phyloP scores from a whole-genome alignment of 2,113 vertebrate species.

The Stegostoma tigrinum region DNA sequence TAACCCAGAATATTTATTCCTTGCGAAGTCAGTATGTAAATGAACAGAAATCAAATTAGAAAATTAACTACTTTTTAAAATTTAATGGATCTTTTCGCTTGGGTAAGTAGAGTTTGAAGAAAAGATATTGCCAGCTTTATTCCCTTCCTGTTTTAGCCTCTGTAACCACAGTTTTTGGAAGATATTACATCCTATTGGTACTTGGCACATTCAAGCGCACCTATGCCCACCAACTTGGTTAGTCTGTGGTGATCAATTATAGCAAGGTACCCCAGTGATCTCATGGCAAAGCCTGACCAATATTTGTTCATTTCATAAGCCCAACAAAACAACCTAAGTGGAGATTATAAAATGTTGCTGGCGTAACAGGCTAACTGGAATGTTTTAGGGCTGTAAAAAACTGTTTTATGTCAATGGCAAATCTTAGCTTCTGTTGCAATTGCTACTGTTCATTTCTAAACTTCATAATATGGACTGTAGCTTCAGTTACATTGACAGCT shows the following conservation, averaged over 20 bases:
- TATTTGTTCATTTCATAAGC: not conserved
- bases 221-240: not conserved
- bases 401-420: not conserved
- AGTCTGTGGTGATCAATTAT: not conserved
- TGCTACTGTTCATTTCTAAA: not conserved
- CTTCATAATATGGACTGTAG: too few species aligned
- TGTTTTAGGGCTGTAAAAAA: not conserved
- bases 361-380: not conserved
- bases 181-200: not conserved
- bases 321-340: not conserved
- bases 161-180: not conserved
- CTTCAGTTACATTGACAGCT: not conserved
- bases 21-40: not conserved
- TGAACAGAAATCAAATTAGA: not conserved
- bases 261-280: not conserved
- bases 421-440: not conserved
- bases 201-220: not conserved
- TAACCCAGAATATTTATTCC: not conserved
- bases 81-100: not conserved
- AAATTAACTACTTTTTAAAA: not conserved
- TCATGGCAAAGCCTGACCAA: not conserved
- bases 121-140: too few species aligned
- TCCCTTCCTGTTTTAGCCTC: too few species aligned
- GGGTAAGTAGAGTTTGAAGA: not conserved
- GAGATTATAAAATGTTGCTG: not conserved